Conservation (phyloP, 2,113 vertebrate species). For the Oxyura jamaicensis region DNA sequence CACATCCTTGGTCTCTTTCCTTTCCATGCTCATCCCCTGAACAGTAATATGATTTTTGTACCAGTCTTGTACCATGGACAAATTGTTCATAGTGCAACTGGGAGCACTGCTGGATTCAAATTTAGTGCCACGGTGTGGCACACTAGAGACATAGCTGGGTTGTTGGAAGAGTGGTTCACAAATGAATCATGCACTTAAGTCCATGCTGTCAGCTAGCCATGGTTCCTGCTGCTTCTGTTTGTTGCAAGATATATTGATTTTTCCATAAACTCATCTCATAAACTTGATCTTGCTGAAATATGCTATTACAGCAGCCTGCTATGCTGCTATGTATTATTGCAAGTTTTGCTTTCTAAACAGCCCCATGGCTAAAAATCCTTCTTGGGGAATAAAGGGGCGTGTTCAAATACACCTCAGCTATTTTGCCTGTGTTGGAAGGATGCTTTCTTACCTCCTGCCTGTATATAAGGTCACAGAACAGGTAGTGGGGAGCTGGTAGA, state of each 20-base stretch:
- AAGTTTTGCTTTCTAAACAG: neutral
- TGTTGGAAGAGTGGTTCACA: neutral
- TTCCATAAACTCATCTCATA: neutral
- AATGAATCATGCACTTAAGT: neutral
- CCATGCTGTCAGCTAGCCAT: neutral
- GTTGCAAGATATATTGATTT: neutral
- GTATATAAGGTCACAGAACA: neutral
- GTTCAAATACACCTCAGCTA: neutral
- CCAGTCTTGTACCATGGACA: neutral
- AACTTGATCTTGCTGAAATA: constrained; percentile 1
- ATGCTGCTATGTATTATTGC: neutral
- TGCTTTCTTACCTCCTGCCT: neutral
- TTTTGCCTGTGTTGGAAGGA: neutral
- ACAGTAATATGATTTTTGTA: neutral
- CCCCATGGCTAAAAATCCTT: neutral
- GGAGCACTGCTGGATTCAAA: neutral
- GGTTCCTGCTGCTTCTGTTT: constrained; percentile 9
- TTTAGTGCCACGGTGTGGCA: neutral
- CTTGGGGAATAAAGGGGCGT: neutral
- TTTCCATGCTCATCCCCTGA: neutral
- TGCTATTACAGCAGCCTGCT: neutral
- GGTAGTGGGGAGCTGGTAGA: neutral
- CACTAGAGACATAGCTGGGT: neutral
- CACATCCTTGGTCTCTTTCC: neutral
- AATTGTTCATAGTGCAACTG: neutral